A percentile compares a stretch with the other conserved stretches of the same genome.
Conservation (phyloP, 2,797 vertebrate species). For the Phylloscopus collybita region DNA sequence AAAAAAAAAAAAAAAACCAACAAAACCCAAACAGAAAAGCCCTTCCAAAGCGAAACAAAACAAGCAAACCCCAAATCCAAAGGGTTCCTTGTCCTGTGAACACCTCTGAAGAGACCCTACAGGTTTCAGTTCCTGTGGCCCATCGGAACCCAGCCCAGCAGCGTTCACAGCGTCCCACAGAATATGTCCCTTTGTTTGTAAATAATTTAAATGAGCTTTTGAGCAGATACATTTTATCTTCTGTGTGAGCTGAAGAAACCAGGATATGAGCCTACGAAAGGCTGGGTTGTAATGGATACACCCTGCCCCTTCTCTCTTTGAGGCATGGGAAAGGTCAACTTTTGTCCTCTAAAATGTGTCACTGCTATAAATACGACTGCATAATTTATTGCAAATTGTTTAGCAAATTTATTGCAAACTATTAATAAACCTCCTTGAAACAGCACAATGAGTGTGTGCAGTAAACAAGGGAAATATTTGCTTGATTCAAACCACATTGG, state of each 20-base stretch:
- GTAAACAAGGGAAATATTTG: constrained; percentile 76
- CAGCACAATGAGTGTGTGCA: constrained; percentile 64
- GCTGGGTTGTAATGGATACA: constrained; percentile 59
- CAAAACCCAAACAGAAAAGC: background rate
- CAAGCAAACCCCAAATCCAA: background rate
- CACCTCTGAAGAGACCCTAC: background rate
- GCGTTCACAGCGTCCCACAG: background rate
- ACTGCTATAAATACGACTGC: constrained; percentile 75
- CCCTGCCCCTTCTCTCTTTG: constrained; percentile 72
- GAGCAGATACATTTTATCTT: constrained; percentile 45
- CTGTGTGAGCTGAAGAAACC: constrained; percentile 48
- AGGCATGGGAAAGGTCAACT: constrained; percentile 77
- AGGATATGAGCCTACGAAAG: constrained; percentile 56
- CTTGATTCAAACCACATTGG: constrained; percentile 76
- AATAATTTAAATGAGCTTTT: constrained; percentile 32
- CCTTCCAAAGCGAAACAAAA: background rate
- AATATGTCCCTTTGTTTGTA: constrained; percentile 39
- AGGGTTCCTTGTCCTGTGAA: background rate
- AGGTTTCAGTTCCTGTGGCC: constrained; percentile 36
- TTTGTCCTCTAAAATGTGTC: constrained; percentile 77
- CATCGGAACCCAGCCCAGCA: background rate
- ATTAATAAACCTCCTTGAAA: constrained; percentile 75
- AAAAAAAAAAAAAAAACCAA: constrained; percentile 1
- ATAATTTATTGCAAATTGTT: constrained; percentile 78
- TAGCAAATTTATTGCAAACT: constrained; percentile 75